Conservation (phyloP, 2,888 invertebrate species). For the Apodemia mormo region DNA sequence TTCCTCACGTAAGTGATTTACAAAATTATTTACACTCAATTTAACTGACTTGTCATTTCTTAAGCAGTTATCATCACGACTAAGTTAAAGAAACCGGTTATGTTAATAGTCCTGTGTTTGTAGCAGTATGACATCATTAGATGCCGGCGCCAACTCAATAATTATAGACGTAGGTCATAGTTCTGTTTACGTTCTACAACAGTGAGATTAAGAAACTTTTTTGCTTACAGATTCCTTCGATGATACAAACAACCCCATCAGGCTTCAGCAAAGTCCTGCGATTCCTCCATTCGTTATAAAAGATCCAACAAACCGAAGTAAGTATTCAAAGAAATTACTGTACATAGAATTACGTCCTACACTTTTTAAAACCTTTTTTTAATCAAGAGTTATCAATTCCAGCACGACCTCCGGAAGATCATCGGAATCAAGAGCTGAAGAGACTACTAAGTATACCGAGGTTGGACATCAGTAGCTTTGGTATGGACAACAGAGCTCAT, state of each 20-base stretch:
- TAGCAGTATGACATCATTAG: background rate
- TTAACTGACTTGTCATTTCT: background rate
- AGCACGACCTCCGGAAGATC: background rate
- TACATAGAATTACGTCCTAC: background rate
- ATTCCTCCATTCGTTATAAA: conserved; percentile 4
- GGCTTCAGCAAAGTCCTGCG: conserved; percentile 9
- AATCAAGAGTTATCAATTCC: background rate
- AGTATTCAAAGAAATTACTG: background rate
- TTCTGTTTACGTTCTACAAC: conserved; percentile 11
- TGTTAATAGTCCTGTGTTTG: background rate
- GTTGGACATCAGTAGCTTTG: background rate
- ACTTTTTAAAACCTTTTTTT: background rate
- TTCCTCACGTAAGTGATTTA: background rate
- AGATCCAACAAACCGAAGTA: conserved; percentile 6
- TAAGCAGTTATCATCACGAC: background rate
- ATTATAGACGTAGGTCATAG: conserved; percentile 10
- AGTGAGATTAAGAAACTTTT: background rate
- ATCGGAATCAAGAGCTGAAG: background rate
- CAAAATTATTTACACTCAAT: background rate
- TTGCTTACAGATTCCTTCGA: conserved; percentile 14
- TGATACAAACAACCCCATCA: background rate
- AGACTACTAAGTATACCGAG: background rate
- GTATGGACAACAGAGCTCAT: background rate
- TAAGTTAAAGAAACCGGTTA: background rate
- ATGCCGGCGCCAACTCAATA: background rate